phyloP scores from a whole-genome alignment of 2,888 invertebrate species.

The Ectemnius lituratus region DNA sequence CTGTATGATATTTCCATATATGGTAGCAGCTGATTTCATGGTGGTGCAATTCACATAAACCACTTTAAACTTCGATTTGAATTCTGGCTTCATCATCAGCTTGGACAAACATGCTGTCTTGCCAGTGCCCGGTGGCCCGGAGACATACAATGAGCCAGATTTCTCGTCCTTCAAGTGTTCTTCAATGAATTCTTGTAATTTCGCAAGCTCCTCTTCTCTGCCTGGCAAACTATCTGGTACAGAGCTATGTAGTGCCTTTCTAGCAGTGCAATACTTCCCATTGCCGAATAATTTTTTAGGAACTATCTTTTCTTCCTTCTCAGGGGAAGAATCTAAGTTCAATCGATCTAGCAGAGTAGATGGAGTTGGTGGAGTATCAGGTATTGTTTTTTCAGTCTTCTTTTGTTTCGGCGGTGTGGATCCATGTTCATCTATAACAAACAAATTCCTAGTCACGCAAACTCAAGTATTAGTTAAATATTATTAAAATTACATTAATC shows the following conservation, averaged over 20 bases:
- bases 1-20: slow-evolving; percentile 88
- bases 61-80: slow-evolving; percentile 80
- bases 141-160: slow-evolving; percentile 93
- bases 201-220: slow-evolving; percentile 87
- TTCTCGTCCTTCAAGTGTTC: slow-evolving; percentile 82
- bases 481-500: slow-evolving; percentile 6
- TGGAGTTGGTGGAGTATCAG: slow-evolving; percentile 66
- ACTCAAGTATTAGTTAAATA: neutral
- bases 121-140: slow-evolving; percentile 98
- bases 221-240: slow-evolving; percentile 82
- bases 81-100: slow-evolving; percentile 84
- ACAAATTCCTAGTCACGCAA: slow-evolving; percentile 1
- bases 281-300: slow-evolving; percentile 67
- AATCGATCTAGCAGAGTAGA: slow-evolving; percentile 65
- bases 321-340: slow-evolving; percentile 52
- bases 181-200: slow-evolving; percentile 84
- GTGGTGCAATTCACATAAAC: slow-evolving; percentile 94
- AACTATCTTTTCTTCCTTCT: slow-evolving; percentile 48
- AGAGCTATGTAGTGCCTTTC: slow-evolving; percentile 79
- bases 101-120: slow-evolving; percentile 93
- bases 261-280: slow-evolving; percentile 73
- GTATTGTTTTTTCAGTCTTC: slow-evolving; percentile 18
- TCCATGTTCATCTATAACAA: slow-evolving; percentile 55
- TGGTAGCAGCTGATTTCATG: slow-evolving; percentile 88
- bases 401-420: slow-evolving; percentile 54